Conservation (phyloP, 2,113 vertebrate species). For the Okapia johnstoni region DNA sequence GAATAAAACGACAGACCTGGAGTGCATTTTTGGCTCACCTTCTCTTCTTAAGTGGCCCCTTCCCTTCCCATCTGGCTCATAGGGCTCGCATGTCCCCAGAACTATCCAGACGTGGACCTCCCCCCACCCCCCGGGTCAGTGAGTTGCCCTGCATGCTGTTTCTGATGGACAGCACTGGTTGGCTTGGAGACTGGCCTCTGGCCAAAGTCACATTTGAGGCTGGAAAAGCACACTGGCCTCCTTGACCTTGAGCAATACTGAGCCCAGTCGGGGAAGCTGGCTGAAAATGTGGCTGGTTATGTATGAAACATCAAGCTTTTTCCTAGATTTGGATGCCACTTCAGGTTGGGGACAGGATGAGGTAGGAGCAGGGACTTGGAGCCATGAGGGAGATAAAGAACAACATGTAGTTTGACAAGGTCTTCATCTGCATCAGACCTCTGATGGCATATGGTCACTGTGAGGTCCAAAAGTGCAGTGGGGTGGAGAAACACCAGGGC, state of each 20-base stretch:
- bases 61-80: neutral
- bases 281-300: neutral
- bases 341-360: neutral
- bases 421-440: slow-evolving; percentile 70
- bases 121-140: rapidly evolving
- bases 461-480: neutral
- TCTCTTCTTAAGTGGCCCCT: neutral
- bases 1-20: neutral
- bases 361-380: neutral
- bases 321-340: neutral
- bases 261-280: neutral
- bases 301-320: neutral
- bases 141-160: neutral
- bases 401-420: neutral
- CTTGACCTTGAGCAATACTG: neutral
- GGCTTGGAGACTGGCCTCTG: neutral
- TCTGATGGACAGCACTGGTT: neutral
- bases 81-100: neutral
- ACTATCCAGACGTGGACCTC: neutral
- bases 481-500: slow-evolving; percentile 42
- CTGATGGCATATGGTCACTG: slow-evolving; percentile 50
- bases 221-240: neutral
- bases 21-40: neutral
- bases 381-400: neutral
- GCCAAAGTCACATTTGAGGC: neutral